These are phyloP conservation scores for Muscidifurax raptorellus DNA, from an alignment of 1,140 invertebrate species.

Conservation along the genomic window DNA sequence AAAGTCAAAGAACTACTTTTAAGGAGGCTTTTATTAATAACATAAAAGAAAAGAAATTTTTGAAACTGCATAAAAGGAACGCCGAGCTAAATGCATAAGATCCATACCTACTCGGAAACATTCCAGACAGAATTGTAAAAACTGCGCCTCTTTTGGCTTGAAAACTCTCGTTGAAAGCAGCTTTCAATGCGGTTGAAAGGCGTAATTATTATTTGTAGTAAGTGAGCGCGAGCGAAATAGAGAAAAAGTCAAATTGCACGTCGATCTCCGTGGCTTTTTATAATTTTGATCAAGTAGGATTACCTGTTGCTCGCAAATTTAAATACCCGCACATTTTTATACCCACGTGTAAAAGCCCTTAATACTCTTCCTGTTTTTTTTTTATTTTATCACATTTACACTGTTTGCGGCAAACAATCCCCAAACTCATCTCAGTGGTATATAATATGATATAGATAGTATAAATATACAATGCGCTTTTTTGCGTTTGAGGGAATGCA, in stretches of 20 bases:
- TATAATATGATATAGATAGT: background rate
- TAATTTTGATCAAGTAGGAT: constrained; percentile 47
- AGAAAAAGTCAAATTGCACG: background rate
- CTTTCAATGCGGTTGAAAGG: constrained; percentile 25
- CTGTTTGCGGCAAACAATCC: background rate
- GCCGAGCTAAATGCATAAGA: background rate
- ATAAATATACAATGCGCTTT: constrained; percentile 14
- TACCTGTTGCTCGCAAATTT: constrained; percentile 50
- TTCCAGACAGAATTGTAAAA: background rate
- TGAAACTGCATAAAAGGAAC: too few species aligned
- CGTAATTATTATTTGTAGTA: constrained; percentile 40
- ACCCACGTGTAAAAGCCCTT: constrained; percentile 15
- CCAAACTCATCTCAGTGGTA: background rate
- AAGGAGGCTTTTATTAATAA: too few species aligned
- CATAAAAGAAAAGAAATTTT: too few species aligned
- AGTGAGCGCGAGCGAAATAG: constrained; percentile 10
- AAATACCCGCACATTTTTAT: constrained; percentile 42
- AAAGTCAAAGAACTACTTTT: background rate
- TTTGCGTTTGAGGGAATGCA: background rate
- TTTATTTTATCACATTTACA: background rate
- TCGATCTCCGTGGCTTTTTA: constrained; percentile 34
- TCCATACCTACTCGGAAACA: background rate
- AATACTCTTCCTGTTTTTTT: constrained; percentile 14
- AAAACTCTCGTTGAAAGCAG: constrained; percentile 17
- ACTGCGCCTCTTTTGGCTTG: background rate